A percentile compares a stretch with the other conserved stretches of the same genome.
phyloP scores from a whole-genome alignment of 2,888 invertebrate genomes.

The Dryocosmus kuriphilus region DNA sequence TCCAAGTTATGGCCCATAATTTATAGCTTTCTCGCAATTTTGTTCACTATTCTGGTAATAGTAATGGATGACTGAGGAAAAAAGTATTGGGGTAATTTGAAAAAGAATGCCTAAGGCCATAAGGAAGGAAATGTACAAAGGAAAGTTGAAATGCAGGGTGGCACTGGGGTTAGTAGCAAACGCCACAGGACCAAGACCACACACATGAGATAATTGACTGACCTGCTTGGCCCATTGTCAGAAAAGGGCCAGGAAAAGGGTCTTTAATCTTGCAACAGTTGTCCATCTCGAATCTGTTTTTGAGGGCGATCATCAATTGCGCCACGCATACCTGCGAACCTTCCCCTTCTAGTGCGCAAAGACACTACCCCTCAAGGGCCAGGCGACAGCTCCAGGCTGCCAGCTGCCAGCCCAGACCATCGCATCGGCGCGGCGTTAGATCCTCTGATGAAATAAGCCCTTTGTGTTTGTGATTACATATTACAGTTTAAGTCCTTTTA shows the following conservation, averaged over 20 bases:
- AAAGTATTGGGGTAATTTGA: background rate
- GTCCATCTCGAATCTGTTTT: background rate
- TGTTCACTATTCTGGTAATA: background rate
- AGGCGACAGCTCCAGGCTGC: too few species aligned
- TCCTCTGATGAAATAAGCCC: too few species aligned
- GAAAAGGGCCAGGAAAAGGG: constrained; percentile 3
- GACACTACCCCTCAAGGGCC: too few species aligned
- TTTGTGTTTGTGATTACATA: too few species aligned
- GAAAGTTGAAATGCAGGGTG: background rate
- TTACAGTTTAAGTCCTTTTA: too few species aligned
- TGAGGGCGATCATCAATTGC: too few species aligned
- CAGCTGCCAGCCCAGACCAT: too few species aligned
- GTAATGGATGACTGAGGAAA: background rate
- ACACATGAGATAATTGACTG: constrained; percentile 15
- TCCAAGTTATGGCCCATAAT: background rate
- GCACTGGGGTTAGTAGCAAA: background rate
- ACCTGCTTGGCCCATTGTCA: constrained; percentile 23
- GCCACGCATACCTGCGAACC: too few species aligned
- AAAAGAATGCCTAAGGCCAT: background rate
- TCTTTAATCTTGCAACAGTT: constrained; percentile 14
- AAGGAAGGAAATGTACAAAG: background rate
- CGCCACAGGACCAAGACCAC: background rate
- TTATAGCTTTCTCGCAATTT: constrained; percentile 28
- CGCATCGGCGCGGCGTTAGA: too few species aligned
- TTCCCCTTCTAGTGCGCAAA: too few species aligned